Conservation (phyloP, 2,113 vertebrate genomes). For the Panthera tigris region DNA sequence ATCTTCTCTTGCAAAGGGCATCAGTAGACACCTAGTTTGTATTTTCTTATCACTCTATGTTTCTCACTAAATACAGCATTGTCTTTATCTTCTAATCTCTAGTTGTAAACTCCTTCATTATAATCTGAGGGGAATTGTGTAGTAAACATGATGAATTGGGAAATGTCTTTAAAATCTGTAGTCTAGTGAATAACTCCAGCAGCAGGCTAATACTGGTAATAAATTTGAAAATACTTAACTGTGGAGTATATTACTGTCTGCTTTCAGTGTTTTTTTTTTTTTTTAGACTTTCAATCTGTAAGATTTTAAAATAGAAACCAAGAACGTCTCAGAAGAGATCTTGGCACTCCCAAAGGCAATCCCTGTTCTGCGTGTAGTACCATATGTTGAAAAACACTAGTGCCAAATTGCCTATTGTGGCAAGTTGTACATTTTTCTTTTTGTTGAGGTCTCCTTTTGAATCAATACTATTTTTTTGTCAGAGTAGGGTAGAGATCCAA, state of each 20-base stretch:
- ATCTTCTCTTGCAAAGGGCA: conserved; percentile 32
- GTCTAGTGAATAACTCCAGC: conserved; percentile 20
- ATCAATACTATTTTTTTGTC: neutral
- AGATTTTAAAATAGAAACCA: conserved; percentile 13
- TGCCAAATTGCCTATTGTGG: neutral
- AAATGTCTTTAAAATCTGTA: conserved; percentile 49
- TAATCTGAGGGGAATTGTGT: conserved; percentile 6
- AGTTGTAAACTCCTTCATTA: conserved; percentile 48
- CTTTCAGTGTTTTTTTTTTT: neutral
- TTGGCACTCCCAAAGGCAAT: conserved; percentile 2
- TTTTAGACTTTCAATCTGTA: neutral
- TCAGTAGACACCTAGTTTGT: conserved; percentile 1
- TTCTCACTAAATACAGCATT: conserved; percentile 55
- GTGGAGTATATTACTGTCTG: neutral
- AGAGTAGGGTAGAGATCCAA: neutral
- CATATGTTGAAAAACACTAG: neutral
- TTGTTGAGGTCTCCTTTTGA: neutral
- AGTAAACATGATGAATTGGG: conserved; percentile 50
- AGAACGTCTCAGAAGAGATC: neutral
- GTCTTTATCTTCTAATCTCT: conserved; percentile 53
- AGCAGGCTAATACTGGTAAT: conserved; percentile 36
- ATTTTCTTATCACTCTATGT: conserved; percentile 22
- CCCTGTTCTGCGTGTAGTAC: neutral
- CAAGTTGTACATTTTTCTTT: neutral
- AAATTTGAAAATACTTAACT: conserved; percentile 61